Evolutionary conservation across 2,113 vertebrate genomes (phyloP).

Genomic region (Paradoxurus hermaphroditus): DNA sequence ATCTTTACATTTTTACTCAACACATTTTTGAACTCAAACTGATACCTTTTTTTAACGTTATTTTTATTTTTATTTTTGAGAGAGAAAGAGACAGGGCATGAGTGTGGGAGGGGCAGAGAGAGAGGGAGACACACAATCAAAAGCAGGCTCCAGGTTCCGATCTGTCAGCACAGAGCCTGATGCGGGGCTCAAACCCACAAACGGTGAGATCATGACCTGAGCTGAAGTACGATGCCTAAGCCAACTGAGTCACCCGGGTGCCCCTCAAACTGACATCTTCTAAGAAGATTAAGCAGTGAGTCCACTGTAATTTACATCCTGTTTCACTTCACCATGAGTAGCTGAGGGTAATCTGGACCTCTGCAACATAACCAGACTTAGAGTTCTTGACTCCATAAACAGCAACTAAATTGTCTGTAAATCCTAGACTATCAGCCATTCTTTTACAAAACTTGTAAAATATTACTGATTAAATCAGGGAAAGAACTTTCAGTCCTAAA

Average conservation of each 20-base stretch:
- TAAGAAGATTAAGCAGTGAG: background rate
- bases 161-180: background rate
- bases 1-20: background rate
- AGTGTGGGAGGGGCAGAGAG: background rate
- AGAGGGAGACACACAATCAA: background rate
- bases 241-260: background rate
- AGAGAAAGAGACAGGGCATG: background rate
- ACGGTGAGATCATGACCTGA: background rate
- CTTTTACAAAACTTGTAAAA: background rate
- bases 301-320: no score
- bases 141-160: background rate
- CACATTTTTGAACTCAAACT: background rate
- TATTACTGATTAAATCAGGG: background rate
- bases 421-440: background rate
- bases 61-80: background rate
- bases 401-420: background rate
- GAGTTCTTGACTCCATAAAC: background rate
- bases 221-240: background rate
- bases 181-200: background rate
- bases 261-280: background rate
- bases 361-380: background rate
- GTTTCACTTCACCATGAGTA: background rate
- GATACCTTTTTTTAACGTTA: background rate
- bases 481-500: background rate
- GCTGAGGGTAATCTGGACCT: background rate